phyloP scores from a whole-genome alignment of 2,888 invertebrate genomes.

The Corbicula japonica region DNA sequence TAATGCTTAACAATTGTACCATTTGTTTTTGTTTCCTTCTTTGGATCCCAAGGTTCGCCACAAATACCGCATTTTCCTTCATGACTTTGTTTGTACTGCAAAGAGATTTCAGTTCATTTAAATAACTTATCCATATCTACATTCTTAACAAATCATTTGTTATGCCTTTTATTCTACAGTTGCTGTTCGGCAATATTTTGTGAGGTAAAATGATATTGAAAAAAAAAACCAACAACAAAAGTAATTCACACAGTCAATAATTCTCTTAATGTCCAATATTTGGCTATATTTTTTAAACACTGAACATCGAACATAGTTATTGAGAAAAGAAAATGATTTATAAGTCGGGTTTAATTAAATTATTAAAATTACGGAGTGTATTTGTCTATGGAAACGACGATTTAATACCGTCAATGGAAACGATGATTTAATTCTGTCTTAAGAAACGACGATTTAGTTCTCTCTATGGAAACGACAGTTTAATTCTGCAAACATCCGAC shows the following conservation, averaged over 20 bases:
- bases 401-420: too few species aligned
- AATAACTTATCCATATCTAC: neutral
- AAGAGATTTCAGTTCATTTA: neutral
- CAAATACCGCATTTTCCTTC: slow-evolving; percentile 59
- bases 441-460: too few species aligned
- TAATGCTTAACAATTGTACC: slow-evolving; percentile 50
- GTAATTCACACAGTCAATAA: slow-evolving; percentile 1
- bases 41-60: slow-evolving; percentile 49
- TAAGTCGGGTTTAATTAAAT: too few species aligned
- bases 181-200: neutral
- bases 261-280: too few species aligned
- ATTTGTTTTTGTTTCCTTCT: slow-evolving; percentile 43
- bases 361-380: too few species aligned
- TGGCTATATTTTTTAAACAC: too few species aligned
- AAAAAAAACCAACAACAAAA: neutral
- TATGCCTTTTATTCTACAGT: neutral
- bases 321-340: too few species aligned
- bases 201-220: neutral
- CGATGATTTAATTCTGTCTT: too few species aligned
- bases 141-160: neutral
- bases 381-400: too few species aligned
- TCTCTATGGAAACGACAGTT: too few species aligned
- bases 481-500: too few species aligned
- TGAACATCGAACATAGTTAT: too few species aligned
- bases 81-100: slow-evolving; percentile 38